Evolutionary conservation across 2,888 invertebrate species (phyloP).

Genomic region (Diarsia rubi): DNA sequence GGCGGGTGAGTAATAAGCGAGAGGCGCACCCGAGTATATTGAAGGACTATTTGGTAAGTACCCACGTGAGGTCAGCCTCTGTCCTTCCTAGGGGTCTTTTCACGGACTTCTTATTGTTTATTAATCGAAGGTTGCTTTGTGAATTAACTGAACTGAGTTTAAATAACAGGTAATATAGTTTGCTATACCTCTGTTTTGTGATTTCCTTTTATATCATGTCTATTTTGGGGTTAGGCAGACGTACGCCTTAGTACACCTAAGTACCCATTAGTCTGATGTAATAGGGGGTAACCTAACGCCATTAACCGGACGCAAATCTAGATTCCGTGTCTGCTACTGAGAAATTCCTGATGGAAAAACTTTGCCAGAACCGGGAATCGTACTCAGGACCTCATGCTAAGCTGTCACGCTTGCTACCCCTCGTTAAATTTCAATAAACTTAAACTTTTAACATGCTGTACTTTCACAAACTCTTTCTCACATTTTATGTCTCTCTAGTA

Average conservation of each 20-base stretch:
- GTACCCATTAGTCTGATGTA: no score
- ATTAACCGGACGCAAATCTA: no score
- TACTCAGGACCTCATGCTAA: no score
- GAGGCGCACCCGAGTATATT: neutral
- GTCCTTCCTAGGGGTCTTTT: conserved; percentile 20
- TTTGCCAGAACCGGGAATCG: no score
- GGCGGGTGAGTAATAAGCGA: conserved; percentile 8
- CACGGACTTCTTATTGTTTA: conserved; percentile 10
- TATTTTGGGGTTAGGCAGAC: no score
- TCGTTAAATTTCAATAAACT: no score
- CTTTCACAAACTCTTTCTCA: neutral
- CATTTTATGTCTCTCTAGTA: neutral
- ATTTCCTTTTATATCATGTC: neutral
- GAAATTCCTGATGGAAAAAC: no score
- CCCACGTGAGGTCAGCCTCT: neutral
- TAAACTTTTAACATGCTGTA: neutral
- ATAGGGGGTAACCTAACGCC: no score
- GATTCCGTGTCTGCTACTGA: no score
- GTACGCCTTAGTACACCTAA: no score
- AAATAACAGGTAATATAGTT: neutral
- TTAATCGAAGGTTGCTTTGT: neutral
- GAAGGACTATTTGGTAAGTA: conserved; percentile 16
- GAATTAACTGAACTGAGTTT: neutral
- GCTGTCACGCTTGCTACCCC: no score
- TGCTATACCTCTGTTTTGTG: neutral